Evolutionary conservation across 2,113 vertebrate genomes (phyloP), one percentile per base, ranked within the genome.

Genomic region (Oreochromis aureus): DNA sequence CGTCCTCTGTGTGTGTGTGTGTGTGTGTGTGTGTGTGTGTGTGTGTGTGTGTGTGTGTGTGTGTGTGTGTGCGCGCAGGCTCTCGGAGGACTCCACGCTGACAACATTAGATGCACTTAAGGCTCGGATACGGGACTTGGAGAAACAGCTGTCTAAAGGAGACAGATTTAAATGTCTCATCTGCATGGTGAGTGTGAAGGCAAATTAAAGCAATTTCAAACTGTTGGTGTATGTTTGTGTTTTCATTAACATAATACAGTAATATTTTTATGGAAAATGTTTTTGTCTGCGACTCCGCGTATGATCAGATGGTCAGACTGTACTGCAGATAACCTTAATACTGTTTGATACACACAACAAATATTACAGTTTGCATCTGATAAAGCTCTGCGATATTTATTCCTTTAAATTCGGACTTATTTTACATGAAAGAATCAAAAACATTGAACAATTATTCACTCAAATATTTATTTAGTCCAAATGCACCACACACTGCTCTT

Each of bases 131-230:
- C 97, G 98, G 92, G 98, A 99, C 95, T 97, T 99, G 96, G 98
- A 99, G 96, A 98, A 98, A 95, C 98, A 99, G 96, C 97, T 99
- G 89, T 98, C 98, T 90, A 97, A 98, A 96, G 98, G 98, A 95
- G 98, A 99, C 96, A 97, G 98, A 91, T 98, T 98, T 97, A 99
- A 99, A 97, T 99, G 98, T 96, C 98, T 99, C 94, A 99, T 99
- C 96, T 99, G 98, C 96, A 99, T 99, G 98, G 98, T 99, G 96
- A 97, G 98, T 96, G 82, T 32, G 41, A 76, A 10, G 71, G 58
- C 46, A 39, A 80, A 88, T 86, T 16, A 85, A 81, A 82, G 13
- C 15, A 69, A 51, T 61, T 36, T 36, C 34, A 46, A 73, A 63
- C 8, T 18, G 3, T 46, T 81, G 15, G 32, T 54, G n/a, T 22